phyloP scores from a whole-genome alignment of 2,888 invertebrate species.

The Aelia acuminata region DNA sequence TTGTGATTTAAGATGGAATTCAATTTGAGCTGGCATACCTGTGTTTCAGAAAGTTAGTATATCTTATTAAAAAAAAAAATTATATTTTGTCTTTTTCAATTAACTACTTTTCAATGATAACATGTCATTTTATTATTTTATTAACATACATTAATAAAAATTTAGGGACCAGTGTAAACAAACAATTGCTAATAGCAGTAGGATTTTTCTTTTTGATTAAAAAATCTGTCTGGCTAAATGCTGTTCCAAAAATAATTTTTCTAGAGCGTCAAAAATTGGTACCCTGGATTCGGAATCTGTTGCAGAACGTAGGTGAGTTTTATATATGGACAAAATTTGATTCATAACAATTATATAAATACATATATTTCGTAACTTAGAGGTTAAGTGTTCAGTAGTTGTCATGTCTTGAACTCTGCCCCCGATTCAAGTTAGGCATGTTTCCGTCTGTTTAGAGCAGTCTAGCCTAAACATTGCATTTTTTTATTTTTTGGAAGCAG shows the following conservation, averaged over 20 bases:
- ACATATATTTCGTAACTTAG: background rate
- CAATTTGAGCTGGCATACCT: background rate
- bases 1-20: background rate
- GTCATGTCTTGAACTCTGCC: background rate
- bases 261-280: constrained; percentile 57
- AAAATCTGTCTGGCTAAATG: constrained; percentile 59
- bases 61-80: background rate
- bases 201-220: constrained; percentile 55
- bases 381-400: background rate
- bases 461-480: background rate
- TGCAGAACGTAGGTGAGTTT: constrained; percentile 43
- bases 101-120: background rate
- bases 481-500: background rate
- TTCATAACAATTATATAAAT: background rate
- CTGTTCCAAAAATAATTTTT: constrained; percentile 56
- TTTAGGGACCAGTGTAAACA: constrained; percentile 56
- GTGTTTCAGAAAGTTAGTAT: background rate
- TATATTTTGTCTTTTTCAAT: background rate
- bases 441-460: background rate
- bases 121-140: background rate
- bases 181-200: constrained; percentile 56
- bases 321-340: background rate
- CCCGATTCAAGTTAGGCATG: background rate
- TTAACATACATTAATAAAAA: background rate
- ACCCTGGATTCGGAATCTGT: constrained; percentile 49